These are phyloP conservation scores for Diarsia mendica DNA, from an alignment of 2,888 invertebrate species.

Conservation along the genomic window DNA sequence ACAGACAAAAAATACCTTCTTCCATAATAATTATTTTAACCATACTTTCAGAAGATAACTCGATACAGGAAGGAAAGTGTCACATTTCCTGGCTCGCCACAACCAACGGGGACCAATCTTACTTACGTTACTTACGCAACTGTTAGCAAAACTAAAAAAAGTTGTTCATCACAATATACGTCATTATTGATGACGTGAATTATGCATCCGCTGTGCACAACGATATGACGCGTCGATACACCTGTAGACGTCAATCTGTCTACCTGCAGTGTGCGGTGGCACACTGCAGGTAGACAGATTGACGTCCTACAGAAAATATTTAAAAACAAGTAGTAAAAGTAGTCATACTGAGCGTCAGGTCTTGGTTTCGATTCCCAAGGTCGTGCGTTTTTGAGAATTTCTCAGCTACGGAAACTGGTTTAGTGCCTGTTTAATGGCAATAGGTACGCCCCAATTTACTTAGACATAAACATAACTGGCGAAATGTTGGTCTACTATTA, in stretches of 20 bases:
- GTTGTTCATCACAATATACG: not conserved
- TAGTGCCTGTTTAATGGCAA: not conserved
- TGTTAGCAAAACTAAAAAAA: not conserved
- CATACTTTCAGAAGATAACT: not conserved
- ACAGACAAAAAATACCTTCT: not conserved
- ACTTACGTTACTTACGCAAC: not conserved
- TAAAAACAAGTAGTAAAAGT: too few species aligned
- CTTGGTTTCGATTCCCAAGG: not conserved
- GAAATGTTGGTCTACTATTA: too few species aligned
- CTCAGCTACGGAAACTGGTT: not conserved
- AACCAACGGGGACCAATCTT: slow-evolving; percentile 1
- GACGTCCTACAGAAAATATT: not conserved
- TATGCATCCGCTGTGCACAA: not conserved
- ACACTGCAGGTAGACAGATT: not conserved
- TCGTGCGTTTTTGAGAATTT: not conserved
- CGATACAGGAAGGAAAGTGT: not conserved
- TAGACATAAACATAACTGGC: not conserved
- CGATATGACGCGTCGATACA: not conserved
- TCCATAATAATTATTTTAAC: not conserved
- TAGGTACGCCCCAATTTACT: not conserved
- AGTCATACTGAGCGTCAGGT: too few species aligned
- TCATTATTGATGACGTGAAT: not conserved
- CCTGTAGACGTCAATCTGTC: too few species aligned
- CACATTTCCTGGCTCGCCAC: not conserved
- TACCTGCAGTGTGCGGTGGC: too few species aligned